A percentile compares a stretch with the other conserved stretches of the same genome.
These are phyloP conservation scores for Pelodiscus sinensis DNA, from an alignment of 2,113 vertebrate genomes.

Conservation along the genomic window DNA sequence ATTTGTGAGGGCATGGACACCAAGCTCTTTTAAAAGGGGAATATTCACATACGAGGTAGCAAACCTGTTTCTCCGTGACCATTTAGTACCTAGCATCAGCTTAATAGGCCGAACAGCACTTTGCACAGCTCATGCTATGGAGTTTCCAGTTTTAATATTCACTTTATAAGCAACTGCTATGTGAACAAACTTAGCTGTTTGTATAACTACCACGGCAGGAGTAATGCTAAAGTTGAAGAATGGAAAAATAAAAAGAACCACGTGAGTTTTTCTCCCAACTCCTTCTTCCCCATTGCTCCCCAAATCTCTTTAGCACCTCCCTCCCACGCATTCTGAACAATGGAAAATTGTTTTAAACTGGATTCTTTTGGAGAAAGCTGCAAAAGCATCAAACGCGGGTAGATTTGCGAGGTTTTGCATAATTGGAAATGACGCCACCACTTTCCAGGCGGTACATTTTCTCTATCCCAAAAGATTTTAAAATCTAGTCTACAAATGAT, in stretches of 20 bases:
- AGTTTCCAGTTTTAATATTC: constrained; percentile 31
- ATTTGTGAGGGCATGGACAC: constrained; percentile 18
- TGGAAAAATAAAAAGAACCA: constrained; percentile 42
- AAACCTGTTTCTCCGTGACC: constrained; percentile 52
- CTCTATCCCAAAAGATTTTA: not conserved
- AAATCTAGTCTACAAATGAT: not conserved
- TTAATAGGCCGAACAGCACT: constrained; percentile 29
- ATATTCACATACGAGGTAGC: constrained; percentile 54
- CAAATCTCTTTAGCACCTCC: constrained; percentile 1
- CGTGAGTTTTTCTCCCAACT: constrained; percentile 20
- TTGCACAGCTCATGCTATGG: constrained; percentile 5
- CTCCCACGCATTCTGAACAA: not conserved
- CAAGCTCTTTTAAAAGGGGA: constrained; percentile 49
- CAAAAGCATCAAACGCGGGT: rapidly evolving
- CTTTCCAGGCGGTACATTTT: not conserved
- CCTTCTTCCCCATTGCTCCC: not conserved
- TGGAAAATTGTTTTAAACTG: not conserved
- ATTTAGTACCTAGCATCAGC: not conserved
- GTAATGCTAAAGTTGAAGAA: constrained; percentile 5
- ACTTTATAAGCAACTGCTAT: constrained; percentile 20
- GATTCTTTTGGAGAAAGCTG: not conserved
- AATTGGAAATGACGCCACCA: not conserved
- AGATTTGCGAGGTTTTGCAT: not conserved
- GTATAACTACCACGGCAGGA: constrained; percentile 13
- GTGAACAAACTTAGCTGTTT: constrained; percentile 30